Evolutionary conservation across 2,113 vertebrate genomes (phyloP), one percentile per base, ranked within the genome.

Genomic region (Sylvietta virens): DNA sequence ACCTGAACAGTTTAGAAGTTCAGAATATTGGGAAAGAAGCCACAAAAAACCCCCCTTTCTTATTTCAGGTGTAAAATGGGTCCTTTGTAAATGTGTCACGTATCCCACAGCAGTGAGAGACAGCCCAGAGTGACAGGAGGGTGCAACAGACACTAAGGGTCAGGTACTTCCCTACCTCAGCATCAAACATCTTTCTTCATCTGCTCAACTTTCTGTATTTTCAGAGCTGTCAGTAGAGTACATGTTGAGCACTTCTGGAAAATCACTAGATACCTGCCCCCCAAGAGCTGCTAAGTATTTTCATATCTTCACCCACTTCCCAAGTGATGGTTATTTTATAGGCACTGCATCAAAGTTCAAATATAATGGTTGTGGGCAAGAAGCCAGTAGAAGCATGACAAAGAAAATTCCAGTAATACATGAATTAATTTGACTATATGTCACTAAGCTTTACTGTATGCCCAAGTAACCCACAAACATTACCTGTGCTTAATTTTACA

Each of bases 31-130:
- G 14, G 24, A 81, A 88, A 87, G 28, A 44, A 77, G 33, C 9
- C 24, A 35, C 30, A 51, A 86, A 31, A 85, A 73, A 37, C 3
- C 0, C 2, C 3, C 1, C 27, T 71, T 94, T 64, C 40, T 79
- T 11, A 78, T 60, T 84, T 74, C 26, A 78, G 11, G 9, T 70
- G 16, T 62, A 48, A 74, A 92, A 5, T 0, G 1, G 6, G 22
- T 67, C 44, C 51, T 86, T 81, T 0, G 0, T 13, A 42, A 88
- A 42, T 1, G 7, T 7, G 8, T 33, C 2, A 0, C 5, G 5
- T 14, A 33, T 31, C 21, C 44, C 23, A 33, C 33, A 30, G 31
- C 54, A 83, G 37, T 0, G 3, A 80, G 26, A 77, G 13, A n/a
- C 66, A 73, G 35, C 78, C 77, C 60, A 71, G 16, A 45, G 44